Percentiles rank a stretch among this genome's conserved stretches.
These are phyloP conservation scores for Homarus gammarus DNA, from an alignment of 2,888 invertebrate genomes.

Conservation along the genomic window DNA sequence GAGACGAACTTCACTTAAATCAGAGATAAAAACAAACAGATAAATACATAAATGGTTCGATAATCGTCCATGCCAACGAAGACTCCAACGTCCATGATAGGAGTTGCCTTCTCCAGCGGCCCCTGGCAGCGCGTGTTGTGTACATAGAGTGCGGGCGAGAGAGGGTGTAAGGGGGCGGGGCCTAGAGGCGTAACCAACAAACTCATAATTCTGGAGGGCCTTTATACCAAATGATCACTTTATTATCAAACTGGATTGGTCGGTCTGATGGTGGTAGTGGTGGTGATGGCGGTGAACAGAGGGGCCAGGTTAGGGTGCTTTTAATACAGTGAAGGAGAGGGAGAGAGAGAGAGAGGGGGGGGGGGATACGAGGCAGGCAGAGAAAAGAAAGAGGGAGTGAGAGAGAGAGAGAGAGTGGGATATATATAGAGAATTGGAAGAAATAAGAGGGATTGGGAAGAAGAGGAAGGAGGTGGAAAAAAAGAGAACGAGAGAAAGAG, in stretches of 20 bases:
- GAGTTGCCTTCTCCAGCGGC: constrained; percentile 4
- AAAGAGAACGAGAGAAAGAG: too few relatives aligned
- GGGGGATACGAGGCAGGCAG: too few relatives aligned
- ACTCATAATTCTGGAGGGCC: constrained; percentile 37
- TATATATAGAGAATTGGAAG: too few relatives aligned
- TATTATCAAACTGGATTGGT: constrained; percentile 50
- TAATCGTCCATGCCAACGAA: too few relatives aligned
- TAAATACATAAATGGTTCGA: too few relatives aligned
- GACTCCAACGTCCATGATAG: too few relatives aligned
- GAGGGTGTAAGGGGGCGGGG: constrained; percentile 32
- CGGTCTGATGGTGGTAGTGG: not conserved
- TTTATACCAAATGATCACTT: constrained; percentile 59
- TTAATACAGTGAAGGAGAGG: not conserved
- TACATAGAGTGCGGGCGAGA: constrained; percentile 19
- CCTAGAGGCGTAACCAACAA: constrained; percentile 38
- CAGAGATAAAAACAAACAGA: too few relatives aligned
- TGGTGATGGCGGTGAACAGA: too few relatives aligned
- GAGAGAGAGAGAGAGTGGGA: not conserved
- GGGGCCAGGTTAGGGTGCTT: not conserved
- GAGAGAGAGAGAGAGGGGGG: not conserved
- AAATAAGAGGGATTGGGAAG: too few relatives aligned
- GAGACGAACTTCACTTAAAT: too few relatives aligned
- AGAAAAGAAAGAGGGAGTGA: not conserved
- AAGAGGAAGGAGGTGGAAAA: too few relatives aligned
- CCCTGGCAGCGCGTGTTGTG: constrained; percentile 7